Evolutionary conservation across 2,888 invertebrate species (phyloP).

Genomic region (Apodemia zela): DNA sequence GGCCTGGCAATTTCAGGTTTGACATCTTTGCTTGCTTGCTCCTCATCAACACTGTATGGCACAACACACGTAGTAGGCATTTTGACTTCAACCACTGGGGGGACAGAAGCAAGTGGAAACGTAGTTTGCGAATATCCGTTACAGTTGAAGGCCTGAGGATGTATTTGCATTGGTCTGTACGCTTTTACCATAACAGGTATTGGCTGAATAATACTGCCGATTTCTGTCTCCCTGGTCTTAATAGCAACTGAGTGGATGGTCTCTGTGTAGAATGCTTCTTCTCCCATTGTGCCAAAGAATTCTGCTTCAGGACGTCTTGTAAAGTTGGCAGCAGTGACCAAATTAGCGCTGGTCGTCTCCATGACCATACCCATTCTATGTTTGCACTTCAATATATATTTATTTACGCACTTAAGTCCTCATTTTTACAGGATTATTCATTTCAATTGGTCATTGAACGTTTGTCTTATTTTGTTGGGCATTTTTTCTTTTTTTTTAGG

Average conservation of each 20-base stretch:
- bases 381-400: constrained; percentile 44
- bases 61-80: constrained; percentile 32
- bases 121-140: constrained; percentile 44
- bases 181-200: constrained; percentile 63
- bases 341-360: constrained; percentile 70
- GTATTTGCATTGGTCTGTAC: constrained; percentile 53
- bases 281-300: constrained; percentile 60
- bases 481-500: neutral
- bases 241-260: constrained; percentile 64
- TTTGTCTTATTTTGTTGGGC: neutral
- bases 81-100: constrained; percentile 43
- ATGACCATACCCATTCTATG: constrained; percentile 77
- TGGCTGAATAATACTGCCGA: constrained; percentile 63
- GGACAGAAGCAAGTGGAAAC: constrained; percentile 43
- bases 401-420: constrained; percentile 44
- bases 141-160: constrained; percentile 46
- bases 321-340: constrained; percentile 61
- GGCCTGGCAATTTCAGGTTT: constrained; percentile 57
- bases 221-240: constrained; percentile 68
- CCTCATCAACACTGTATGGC: neutral
- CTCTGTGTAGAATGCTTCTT: constrained; percentile 54
- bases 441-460: neutral
- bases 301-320: constrained; percentile 51
- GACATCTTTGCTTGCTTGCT: constrained; percentile 43
- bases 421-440: constrained; percentile 40